phyloP scores from a whole-genome alignment of 35 echinoderm and acorn worm genomes.

The Heliocidaris erythrogramma region DNA sequence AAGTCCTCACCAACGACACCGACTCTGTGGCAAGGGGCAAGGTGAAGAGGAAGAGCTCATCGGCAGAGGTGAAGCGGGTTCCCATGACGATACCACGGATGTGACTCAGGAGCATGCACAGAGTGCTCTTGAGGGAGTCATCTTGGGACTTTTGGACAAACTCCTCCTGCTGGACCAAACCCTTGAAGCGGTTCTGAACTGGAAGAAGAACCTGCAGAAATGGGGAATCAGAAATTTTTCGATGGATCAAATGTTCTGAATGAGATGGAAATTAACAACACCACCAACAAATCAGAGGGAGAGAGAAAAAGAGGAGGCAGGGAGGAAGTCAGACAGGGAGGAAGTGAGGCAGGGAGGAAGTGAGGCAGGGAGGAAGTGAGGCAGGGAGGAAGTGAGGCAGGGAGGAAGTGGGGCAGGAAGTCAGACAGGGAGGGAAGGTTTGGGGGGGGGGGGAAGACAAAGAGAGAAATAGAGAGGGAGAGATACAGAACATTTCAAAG shows the following conservation, averaged over 20 bases:
- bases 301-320: no score
- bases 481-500: no score
- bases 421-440: no score
- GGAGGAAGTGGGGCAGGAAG: no score
- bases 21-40: slow-evolving; percentile 80
- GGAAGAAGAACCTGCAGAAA: slow-evolving; percentile 72
- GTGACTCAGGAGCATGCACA: slow-evolving; percentile 68
- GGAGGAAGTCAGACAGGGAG: no score
- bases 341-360: no score
- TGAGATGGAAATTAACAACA: no score
- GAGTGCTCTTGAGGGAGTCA: slow-evolving; percentile 51
- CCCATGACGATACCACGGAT: slow-evolving; percentile 76
- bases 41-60: slow-evolving; percentile 64
- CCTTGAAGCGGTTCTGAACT: slow-evolving; percentile 75
- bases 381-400: no score
- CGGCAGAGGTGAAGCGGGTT: slow-evolving; percentile 65
- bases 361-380: no score
- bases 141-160: slow-evolving; percentile 72
- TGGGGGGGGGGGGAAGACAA: no score
- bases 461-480: no score
- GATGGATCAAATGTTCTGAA: not conserved
- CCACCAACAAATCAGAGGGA: no score
- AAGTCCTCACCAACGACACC: slow-evolving; percentile 72
- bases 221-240: not conserved
- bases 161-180: slow-evolving; percentile 76